Evolutionary conservation across 2,113 vertebrate species (phyloP).

Genomic region (Etheostoma cragini): DNA sequence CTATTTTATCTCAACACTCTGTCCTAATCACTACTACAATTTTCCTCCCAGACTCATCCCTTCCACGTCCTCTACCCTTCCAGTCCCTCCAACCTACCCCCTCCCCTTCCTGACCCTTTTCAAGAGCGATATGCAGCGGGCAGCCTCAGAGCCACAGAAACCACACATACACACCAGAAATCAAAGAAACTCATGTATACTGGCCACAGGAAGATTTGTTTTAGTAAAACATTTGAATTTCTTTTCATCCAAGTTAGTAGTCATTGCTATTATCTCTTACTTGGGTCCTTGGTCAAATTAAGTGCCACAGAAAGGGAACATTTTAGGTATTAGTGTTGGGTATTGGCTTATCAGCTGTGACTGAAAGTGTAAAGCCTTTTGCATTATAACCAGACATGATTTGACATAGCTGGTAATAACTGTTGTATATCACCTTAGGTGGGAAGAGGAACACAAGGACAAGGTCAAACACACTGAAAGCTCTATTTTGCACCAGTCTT

Average conservation of each 20-base stretch:
- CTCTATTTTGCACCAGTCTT: slow-evolving; percentile 14
- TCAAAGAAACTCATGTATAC: slow-evolving; percentile 19
- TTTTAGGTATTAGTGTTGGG: not conserved
- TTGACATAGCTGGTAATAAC: slow-evolving; percentile 17
- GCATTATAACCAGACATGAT: not conserved
- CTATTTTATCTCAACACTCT: slow-evolving; percentile 66
- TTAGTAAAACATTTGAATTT: not conserved
- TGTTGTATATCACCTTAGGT: slow-evolving; percentile 11
- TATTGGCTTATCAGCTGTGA: not conserved
- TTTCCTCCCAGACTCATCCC: slow-evolving; percentile 60
- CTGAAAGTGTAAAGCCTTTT: slow-evolving; percentile 3
- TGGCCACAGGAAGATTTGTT: slow-evolving; percentile 20
- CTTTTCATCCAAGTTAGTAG: not conserved
- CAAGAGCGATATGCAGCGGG: slow-evolving; percentile 92
- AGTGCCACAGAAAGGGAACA: not conserved
- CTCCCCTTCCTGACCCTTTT: slow-evolving; percentile 83
- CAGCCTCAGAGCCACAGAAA: slow-evolving; percentile 82
- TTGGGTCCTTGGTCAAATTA: not conserved
- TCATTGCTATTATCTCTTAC: not conserved
- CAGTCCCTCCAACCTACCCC: slow-evolving; percentile 78
- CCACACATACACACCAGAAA: slow-evolving; percentile 22
- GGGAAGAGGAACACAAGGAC: slow-evolving; percentile 9
- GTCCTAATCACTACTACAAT: slow-evolving; percentile 69
- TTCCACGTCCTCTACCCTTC: slow-evolving; percentile 51
- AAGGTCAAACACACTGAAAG: slow-evolving; percentile 22